Percentiles rank a stretch among this genome's conserved stretches.
phyloP scores from a whole-genome alignment of 2,113 vertebrate species.

The Pogona vitticeps region DNA sequence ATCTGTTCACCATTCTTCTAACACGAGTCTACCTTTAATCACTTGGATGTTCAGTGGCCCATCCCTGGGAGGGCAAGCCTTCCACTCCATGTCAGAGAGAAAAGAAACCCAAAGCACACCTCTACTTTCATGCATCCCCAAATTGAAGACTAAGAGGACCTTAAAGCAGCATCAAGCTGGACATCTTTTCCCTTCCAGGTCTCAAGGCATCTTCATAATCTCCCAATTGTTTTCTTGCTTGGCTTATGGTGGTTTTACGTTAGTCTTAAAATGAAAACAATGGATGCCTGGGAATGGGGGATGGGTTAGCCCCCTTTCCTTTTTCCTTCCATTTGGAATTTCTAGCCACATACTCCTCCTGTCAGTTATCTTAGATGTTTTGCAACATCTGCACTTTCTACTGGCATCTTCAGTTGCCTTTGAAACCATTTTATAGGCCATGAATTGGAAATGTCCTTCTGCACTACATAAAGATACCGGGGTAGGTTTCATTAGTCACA shows the following conservation, averaged over 20 bases:
- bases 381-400: slow-evolving; percentile 3
- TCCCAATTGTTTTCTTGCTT: not conserved
- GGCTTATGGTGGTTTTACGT: not conserved
- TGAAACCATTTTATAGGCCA: not conserved
- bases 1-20: too few species aligned
- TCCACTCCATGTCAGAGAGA: too few species aligned
- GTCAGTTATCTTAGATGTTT: not conserved
- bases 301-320: not conserved
- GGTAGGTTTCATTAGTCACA: not conserved
- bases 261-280: not conserved
- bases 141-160: not conserved
- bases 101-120: not conserved
- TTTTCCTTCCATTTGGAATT: not conserved
- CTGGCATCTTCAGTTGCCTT: rapidly evolving
- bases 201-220: not conserved
- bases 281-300: not conserved
- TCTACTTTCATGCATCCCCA: not conserved
- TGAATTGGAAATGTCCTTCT: not conserved
- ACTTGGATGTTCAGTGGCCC: too few species aligned
- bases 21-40: too few species aligned
- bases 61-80: not conserved
- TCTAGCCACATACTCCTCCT: not conserved
- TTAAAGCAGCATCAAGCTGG: not conserved
- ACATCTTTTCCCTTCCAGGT: not conserved
- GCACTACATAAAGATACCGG: slow-evolving; percentile 9